These are phyloP conservation scores for Zapornia atra DNA, from an alignment of 2,113 vertebrate genomes.

Conservation along the genomic window DNA sequence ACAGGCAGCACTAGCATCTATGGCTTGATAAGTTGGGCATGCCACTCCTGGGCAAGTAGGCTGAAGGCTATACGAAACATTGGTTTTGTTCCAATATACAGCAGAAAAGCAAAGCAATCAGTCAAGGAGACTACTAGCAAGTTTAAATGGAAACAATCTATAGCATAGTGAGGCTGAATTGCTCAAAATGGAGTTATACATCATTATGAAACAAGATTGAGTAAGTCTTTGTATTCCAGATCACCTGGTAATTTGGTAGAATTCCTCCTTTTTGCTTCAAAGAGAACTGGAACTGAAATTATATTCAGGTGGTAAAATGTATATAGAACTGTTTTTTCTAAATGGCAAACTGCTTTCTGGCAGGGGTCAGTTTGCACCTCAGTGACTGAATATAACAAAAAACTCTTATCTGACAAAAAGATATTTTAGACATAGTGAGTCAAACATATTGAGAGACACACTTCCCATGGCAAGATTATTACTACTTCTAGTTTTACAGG, in stretches of 20 bases:
- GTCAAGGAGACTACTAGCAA: background rate
- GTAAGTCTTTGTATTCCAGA: background rate
- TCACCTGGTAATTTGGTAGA: background rate
- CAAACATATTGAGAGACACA: background rate
- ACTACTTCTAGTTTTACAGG: background rate
- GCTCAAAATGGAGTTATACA: background rate
- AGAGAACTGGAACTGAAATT: background rate
- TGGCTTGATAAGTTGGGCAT: background rate
- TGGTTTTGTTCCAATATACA: background rate
- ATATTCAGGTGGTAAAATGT: background rate
- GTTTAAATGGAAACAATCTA: background rate
- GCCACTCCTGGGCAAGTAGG: background rate
- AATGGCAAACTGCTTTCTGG: background rate
- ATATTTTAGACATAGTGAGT: background rate
- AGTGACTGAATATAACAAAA: background rate
- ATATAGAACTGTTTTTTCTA: background rate
- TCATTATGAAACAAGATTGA: background rate
- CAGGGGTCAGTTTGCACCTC: background rate
- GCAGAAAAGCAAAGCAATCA: background rate
- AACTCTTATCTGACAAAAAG: background rate
- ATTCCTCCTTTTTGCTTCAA: background rate
- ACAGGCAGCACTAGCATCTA: background rate
- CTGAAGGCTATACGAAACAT: background rate
- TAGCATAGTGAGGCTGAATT: background rate
- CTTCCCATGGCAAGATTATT: background rate